phyloP scores from a whole-genome alignment of 2,888 invertebrate genomes.

The Suillia variegata region DNA sequence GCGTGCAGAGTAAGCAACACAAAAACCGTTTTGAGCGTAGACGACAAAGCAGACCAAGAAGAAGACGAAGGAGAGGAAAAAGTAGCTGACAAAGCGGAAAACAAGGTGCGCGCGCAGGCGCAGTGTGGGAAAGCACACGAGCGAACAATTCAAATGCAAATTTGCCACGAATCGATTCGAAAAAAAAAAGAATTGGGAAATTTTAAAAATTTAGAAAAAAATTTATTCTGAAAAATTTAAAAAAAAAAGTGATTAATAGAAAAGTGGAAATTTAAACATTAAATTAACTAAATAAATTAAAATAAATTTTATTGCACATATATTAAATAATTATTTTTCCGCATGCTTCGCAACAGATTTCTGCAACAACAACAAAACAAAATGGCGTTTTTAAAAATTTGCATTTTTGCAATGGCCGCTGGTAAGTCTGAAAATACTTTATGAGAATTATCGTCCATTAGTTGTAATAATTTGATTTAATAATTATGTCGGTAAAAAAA shows the following conservation, averaged over 20 bases:
- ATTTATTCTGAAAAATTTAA: background rate
- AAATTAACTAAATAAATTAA: too few relatives aligned
- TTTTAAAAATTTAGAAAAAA: background rate
- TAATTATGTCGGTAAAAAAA: too few relatives aligned
- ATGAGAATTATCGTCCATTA: too few relatives aligned
- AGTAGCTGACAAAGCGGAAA: constrained; percentile 23
- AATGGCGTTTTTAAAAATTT: constrained; percentile 52
- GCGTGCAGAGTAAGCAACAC: constrained; percentile 31
- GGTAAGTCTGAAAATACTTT: too few relatives aligned
- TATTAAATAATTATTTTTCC: too few relatives aligned
- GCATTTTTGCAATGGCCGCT: constrained; percentile 48
- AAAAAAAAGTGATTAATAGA: too few relatives aligned
- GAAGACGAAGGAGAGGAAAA: too few relatives aligned
- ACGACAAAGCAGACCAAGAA: constrained; percentile 10
- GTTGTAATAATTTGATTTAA: too few relatives aligned
- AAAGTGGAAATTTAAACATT: background rate
- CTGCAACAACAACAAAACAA: constrained; percentile 38
- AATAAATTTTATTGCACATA: too few relatives aligned
- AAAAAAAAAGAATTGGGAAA: constrained; percentile 9
- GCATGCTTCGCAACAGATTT: background rate
- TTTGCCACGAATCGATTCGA: constrained; percentile 21
- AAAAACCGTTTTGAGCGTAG: background rate
- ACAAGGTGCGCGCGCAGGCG: background rate
- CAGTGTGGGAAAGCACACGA: background rate
- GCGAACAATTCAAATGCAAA: constrained; percentile 15